phyloP scores from a whole-genome alignment of 2,113 vertebrate genomes.

The Cottus gobio region DNA sequence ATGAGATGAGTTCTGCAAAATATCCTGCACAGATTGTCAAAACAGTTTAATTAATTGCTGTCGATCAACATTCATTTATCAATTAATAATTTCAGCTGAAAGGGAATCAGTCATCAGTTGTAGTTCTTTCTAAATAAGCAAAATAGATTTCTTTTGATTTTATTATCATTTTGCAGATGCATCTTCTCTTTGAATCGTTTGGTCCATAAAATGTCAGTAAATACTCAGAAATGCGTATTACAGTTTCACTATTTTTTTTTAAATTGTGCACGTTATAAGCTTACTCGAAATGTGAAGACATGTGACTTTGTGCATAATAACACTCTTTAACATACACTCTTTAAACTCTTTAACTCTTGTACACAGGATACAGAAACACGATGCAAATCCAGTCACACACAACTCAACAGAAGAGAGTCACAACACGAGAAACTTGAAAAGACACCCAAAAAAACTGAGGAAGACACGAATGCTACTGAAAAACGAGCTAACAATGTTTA shows the following conservation, averaged over 20 bases:
- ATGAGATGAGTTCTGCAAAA: neutral
- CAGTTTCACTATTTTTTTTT: neutral
- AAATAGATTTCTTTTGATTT: neutral
- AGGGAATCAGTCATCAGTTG: neutral
- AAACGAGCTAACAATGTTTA: too few relatives aligned
- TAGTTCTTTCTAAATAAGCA: neutral
- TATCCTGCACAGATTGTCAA: neutral
- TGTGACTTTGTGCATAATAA: too few relatives aligned
- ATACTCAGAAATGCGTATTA: neutral
- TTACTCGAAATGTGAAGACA: too few relatives aligned
- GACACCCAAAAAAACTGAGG: too few relatives aligned
- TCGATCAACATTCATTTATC: neutral
- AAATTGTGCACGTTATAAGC: too few relatives aligned
- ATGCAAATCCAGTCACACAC: too few relatives aligned
- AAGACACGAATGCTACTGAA: too few relatives aligned
- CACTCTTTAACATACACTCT: too few relatives aligned
- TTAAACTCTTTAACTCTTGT: too few relatives aligned
- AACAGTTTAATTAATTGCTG: neutral
- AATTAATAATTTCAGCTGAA: neutral
- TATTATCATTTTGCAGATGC: neutral
- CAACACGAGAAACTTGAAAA: too few relatives aligned
- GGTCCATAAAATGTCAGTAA: neutral
- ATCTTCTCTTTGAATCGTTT: neutral
- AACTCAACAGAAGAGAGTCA: too few relatives aligned
- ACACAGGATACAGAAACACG: too few relatives aligned